A percentile compares a stretch with the other conserved stretches of the same genome.
These are phyloP conservation scores for Gulo gulo DNA, from an alignment of 2,113 vertebrate species.

Conservation along the genomic window DNA sequence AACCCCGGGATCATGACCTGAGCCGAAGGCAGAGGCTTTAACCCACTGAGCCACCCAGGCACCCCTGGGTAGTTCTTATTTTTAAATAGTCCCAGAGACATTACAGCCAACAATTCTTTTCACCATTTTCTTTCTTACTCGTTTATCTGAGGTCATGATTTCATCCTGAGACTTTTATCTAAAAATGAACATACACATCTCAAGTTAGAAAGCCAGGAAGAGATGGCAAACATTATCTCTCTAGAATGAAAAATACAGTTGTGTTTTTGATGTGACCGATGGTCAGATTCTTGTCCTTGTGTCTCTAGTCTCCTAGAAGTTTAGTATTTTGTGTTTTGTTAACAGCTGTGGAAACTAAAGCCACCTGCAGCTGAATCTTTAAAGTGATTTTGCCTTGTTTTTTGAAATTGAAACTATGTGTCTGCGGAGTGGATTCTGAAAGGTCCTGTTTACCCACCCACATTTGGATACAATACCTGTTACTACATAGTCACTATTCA, in stretches of 20 bases:
- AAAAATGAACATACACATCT: background rate
- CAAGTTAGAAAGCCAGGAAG: slow-evolving; percentile 14
- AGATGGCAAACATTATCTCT: background rate
- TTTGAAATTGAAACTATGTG: slow-evolving; percentile 37
- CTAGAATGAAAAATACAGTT: background rate
- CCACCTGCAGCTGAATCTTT: background rate
- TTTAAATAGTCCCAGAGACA: background rate
- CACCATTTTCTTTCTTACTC: background rate
- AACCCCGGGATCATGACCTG: background rate
- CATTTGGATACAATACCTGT: slow-evolving; percentile 13
- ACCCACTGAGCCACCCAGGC: background rate
- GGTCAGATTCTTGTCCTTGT: background rate
- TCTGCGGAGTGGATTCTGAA: background rate
- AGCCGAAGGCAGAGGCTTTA: background rate
- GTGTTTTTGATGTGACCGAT: background rate
- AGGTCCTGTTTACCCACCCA: background rate
- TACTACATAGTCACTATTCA: slow-evolving; percentile 72
- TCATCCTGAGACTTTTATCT: background rate
- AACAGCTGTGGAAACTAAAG: background rate
- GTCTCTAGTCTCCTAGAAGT: background rate
- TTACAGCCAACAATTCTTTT: background rate
- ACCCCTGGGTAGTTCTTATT: background rate
- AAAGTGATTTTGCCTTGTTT: slow-evolving; percentile 15
- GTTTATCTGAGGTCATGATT: background rate
- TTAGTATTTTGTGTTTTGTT: background rate